Evolutionary conservation across 2,888 invertebrate species (phyloP).

Genomic region (Acanthoscelides obtectus): DNA sequence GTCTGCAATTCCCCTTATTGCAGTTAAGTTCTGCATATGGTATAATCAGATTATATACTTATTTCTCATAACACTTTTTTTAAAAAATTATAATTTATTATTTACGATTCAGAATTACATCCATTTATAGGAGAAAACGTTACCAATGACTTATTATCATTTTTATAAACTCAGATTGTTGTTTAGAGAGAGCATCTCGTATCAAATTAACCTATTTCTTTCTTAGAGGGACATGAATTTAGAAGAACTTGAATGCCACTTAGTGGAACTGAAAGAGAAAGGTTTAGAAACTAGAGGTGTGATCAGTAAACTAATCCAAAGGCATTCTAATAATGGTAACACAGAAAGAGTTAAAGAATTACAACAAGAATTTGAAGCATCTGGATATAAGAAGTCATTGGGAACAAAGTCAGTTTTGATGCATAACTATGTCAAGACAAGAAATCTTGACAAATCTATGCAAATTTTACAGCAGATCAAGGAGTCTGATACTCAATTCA

Average conservation of each 20-base stretch:
- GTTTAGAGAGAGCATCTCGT: background rate
- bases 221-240: constrained; percentile 58
- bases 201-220: too few species aligned
- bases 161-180: too few species aligned
- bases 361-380: constrained; percentile 14
- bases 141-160: too few species aligned
- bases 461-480: constrained; percentile 52
- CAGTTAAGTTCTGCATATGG: too few species aligned
- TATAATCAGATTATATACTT: too few species aligned
- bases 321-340: constrained; percentile 55
- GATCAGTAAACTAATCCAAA: constrained; percentile 57
- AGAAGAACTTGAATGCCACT: constrained; percentile 58
- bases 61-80: too few species aligned
- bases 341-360: constrained; percentile 52
- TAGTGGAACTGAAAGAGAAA: constrained; percentile 61
- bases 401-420: constrained; percentile 65
- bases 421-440: constrained; percentile 55
- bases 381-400: constrained; percentile 25
- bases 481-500: constrained; percentile 52
- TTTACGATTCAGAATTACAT: too few species aligned
- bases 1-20: too few species aligned
- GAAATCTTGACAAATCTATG: constrained; percentile 54
- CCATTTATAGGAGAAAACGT: too few species aligned
- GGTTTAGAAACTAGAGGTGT: constrained; percentile 64
- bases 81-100: too few species aligned